Conservation (phyloP, 2,797 vertebrate species). For the Protonibea diacanthus region DNA sequence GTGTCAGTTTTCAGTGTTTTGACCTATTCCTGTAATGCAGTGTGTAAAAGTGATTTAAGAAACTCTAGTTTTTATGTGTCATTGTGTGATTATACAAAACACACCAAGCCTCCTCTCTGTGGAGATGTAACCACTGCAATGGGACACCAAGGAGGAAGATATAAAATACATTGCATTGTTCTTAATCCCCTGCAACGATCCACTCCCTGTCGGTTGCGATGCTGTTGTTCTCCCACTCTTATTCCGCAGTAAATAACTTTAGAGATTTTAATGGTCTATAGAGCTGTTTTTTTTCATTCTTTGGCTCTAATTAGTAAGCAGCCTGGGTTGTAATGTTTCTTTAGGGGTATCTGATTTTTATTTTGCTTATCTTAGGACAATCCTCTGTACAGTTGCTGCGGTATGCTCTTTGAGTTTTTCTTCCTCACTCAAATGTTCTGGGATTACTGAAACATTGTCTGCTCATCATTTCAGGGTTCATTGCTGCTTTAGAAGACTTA, state of each 20-base stretch:
- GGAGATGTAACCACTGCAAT: slow-evolving; percentile 23
- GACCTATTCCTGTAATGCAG: slow-evolving; percentile 7
- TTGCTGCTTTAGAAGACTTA: slow-evolving; percentile 22
- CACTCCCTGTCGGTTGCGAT: background rate
- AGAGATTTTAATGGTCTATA: slow-evolving; percentile 48
- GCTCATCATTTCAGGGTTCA: slow-evolving; percentile 41
- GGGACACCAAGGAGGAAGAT: slow-evolving; percentile 37
- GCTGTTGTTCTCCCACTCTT: slow-evolving; percentile 27
- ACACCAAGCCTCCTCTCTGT: slow-evolving; percentile 19
- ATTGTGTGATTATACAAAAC: slow-evolving; percentile 46
- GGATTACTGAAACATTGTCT: slow-evolving; percentile 46
- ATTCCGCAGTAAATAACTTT: slow-evolving; percentile 54
- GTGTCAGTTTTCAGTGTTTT: slow-evolving; percentile 11
- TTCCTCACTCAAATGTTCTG: slow-evolving; percentile 33
- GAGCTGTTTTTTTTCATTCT: slow-evolving; percentile 47
- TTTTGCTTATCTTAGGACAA: slow-evolving; percentile 30
- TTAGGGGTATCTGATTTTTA: slow-evolving; percentile 29
- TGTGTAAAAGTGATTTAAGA: background rate
- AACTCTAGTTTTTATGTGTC: slow-evolving; percentile 15
- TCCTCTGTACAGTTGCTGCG: slow-evolving; percentile 1
- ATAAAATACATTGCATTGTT: slow-evolving; percentile 35
- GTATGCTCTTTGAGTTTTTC: slow-evolving; percentile 26
- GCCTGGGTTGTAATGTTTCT: slow-evolving; percentile 33
- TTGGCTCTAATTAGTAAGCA: slow-evolving; percentile 65
- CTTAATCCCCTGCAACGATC: slow-evolving; percentile 48